A percentile compares a stretch with the other conserved stretches of the same genome.
Conservation (phyloP, 2,888 invertebrate species). For the Patella caerulea region DNA sequence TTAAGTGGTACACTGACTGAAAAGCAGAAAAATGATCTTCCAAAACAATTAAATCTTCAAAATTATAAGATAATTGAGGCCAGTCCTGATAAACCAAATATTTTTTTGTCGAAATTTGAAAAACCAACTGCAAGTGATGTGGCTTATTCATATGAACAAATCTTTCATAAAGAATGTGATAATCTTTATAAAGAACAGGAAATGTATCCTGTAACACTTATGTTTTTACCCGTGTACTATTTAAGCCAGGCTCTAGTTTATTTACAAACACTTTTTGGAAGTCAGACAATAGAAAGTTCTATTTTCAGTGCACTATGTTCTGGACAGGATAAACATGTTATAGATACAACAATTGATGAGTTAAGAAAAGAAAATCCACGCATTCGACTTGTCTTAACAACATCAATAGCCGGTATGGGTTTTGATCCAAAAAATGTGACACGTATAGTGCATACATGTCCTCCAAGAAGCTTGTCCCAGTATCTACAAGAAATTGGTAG, state of each 20-base stretch:
- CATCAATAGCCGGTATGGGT: constrained; percentile 38
- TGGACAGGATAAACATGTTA: constrained; percentile 29
- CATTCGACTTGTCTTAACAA: constrained; percentile 31
- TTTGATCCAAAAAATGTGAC: constrained; percentile 32
- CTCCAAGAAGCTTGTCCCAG: constrained; percentile 30
- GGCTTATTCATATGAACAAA: constrained; percentile 26
- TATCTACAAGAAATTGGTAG: constrained; percentile 37
- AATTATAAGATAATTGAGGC: too few relatives aligned
- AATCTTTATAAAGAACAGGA: constrained; percentile 21
- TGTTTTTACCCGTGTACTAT: constrained; percentile 29
- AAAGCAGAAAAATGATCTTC: constrained; percentile 20
- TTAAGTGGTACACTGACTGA: constrained; percentile 28
- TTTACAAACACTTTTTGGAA: constrained; percentile 15
- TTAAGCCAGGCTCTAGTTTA: constrained; percentile 29
- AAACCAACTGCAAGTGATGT: constrained; percentile 16
- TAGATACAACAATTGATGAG: constrained; percentile 22
- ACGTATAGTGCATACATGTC: constrained; percentile 30
- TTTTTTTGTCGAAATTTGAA: too few relatives aligned
- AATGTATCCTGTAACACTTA: constrained; percentile 26
- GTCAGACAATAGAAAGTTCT: constrained; percentile 7
- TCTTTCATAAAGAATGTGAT: constrained; percentile 28
- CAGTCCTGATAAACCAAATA: too few relatives aligned
- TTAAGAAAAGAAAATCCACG: constrained; percentile 24
- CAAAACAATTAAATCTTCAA: background rate
- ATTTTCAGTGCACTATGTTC: background rate